Evolutionary conservation across 2,113 vertebrate genomes (phyloP), one percentile per base, ranked within the genome.

Genomic region (Rhinogobius similis): DNA sequence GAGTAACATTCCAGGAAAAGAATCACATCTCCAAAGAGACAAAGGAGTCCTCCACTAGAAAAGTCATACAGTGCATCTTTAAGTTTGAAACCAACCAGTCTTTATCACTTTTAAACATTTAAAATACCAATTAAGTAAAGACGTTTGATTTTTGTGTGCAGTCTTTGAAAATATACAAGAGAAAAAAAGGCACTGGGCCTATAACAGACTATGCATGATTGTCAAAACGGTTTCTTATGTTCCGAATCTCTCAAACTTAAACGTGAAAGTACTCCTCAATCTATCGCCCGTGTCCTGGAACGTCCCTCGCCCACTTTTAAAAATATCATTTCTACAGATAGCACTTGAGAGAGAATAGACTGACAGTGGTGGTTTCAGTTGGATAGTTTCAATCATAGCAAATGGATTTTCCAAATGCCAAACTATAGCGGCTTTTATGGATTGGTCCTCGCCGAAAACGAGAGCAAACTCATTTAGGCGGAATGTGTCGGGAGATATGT

Each of bases 391-490:
- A 63, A 63, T 63, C 62, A 63, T 24, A 24, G 62, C 39, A 63
- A 63, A 63, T 63, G 62, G 62, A 63, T 63, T 63, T 43, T 63
- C 62, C 62, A 63, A 63, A 63, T 63, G 62, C 62, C 62, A 63
- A 63, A 43, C 38, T 63, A 29, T 27, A 63, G 62, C 62, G 29
- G 38, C 62, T 63, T 39, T 63, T 63, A 63, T 63, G 62, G 62
- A 63, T 63, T 24, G 62, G 58, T 63, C 21, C 62, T 41, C 8
- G 12, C 59, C n/a, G n/a, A 16, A 39, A 43, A 63, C 38, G 36
- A 63, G 36, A 43, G 62, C 62, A 43, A 63, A 43, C 62, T 63
- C 62, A 63, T 63, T 63, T 63, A 10, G 62, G n/a, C 2, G 62
- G 38, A 63, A 43, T 63, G 21, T 63, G 20, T 16, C n/a, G 11